Base-by-base conservation (phyloP, 2,113 vertebrate species). In the Kryptolebias marmoratus region DNA sequence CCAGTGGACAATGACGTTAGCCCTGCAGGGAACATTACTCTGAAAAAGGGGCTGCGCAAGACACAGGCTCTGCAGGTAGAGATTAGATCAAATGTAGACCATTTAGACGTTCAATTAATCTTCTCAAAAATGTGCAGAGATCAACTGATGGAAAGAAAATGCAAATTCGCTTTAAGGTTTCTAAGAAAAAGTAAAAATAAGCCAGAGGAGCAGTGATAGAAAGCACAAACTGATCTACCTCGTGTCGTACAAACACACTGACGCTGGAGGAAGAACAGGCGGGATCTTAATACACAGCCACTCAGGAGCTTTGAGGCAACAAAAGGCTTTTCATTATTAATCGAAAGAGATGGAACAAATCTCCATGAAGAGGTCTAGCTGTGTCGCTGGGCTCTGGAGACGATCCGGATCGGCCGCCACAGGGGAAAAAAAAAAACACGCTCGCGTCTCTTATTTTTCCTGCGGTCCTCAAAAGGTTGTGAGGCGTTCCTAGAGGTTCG, bases 1-100 rank as follows among this genome's bases (percentile, higher is more conserved):
- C 75, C 80, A 83, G 63, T 71, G 87, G 87, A 91, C 85, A 82
- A 88, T 87, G 87, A 86, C 85, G 85, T 83, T 76, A 86, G 75
- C 75, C 74, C 80, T 79, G 78, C 65, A 76, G 83, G 83, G 73
- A 88, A 83, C 75, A 80, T 71, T 75, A 76, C 66, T 85, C 85
- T 90, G 89, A 90, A 32, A 58, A 89, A 85, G 79, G 71, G 66
- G 71, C 79, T 81, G 85, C 54, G n/a, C 27, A 12, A 80, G 54
- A 73, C 56, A 22, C 50, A 8, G 5, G 77, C 30, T 61, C 60
- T 70, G 64, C 55, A 42, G 57, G 54, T 53, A 45, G 50, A 64
- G 48, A 74, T 50, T 62, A 59, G 57, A 72, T 60, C 27, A 39
- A 79, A 39, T 57, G 14, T 15, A 44, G 22, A 59, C 30, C 9